Evolutionary conservation across 2,888 invertebrate species (phyloP), one percentile per base, ranked within the genome.

Genomic region (Lapara coniferarum): DNA sequence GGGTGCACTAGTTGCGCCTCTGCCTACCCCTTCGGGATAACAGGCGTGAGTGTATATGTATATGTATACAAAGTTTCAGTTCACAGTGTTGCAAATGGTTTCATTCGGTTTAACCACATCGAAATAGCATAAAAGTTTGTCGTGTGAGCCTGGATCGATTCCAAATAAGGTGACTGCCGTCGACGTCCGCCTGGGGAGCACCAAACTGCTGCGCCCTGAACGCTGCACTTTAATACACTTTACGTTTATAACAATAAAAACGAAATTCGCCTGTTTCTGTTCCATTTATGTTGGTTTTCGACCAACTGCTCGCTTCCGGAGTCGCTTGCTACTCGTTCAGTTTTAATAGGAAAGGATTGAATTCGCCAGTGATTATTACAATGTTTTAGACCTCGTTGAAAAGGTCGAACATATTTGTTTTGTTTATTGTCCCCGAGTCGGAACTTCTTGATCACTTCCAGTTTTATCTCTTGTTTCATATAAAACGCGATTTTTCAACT

Each of bases 81-180:
- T 74, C 77, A 80, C 81, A 70, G 74, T 71, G 78, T 82, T 80
- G 79, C 81, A 84, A 85, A 85, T 80, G 80, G 80, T 84, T 82
- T 85, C 83, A 86, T 85, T 86, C 72, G 80, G 83, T 89, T 88
- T 83, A 89, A 90, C 90, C 90, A 85, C 90, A 93, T 90, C 89
- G 90, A 88, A 92, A 89, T 88, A 90, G 87, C 88, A 91, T 90
- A 90, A 91, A 92, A 93, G 89, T 92, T 91, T 84, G 83, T 81
- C 85, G 81, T 76, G 81, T 81, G 81, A 82, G 84, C 78, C 89
- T 93, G 92, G 93, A 91, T 83, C 84, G 81, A 83, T 80, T 91
- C 93, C 93, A 93, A 93, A 93, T 92, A 92, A 91, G 92, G 92
- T 87, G 89, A 89, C 87, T 90, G 91, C 87, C 86, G 89, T 85